Evolutionary conservation across 2,113 vertebrate genomes (phyloP), one percentile per base, ranked within the genome.

Genomic region (Aviceda subcristata): DNA sequence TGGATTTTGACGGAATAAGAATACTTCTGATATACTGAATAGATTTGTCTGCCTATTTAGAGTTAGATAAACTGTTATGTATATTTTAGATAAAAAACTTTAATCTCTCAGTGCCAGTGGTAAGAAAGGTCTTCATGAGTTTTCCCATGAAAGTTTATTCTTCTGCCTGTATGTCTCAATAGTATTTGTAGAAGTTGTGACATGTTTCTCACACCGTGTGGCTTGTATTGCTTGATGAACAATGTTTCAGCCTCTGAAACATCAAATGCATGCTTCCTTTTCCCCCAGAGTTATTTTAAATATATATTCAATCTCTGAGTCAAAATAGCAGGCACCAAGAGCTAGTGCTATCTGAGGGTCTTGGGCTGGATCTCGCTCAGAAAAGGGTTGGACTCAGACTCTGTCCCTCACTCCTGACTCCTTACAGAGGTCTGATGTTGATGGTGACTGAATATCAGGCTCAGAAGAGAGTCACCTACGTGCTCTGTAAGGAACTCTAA

Each of bases 301-400:
- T 10, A 34, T 2, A 19, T 45, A 4, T 62, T 62, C 16, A 38
- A 3, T 17, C 16, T 78, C 12, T 34, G 20, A 17, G 13, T 11
- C 36, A 66, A 59, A 36, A 7, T 3, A n/a, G 18, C 23, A 43
- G 27, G 67, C 41, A 46, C 8, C n/a, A n/a, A 74, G 32, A 45
- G 56, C 15, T 24, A 7, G 13, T 11, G 48, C 23, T 9, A 6
- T 4, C 20, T 0, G 1, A 50, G 12, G 20, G 5, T 32, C 64
- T 43, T 9, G 30, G 45, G 60, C 26, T 63, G 3, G 1, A 5
- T 21, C 46, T 71, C 1, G 0, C 19, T 39, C 39, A 24, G 32
- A 17, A 36, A 20, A 48, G 32, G 15, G 29, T 10, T 45, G 57
- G 39, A 16, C 19, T 59, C 27, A 12, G n/a, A 4, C 10, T 16